Base-by-base conservation (phyloP, 2,113 vertebrate species). In the Sebastes fasciatus region DNA sequence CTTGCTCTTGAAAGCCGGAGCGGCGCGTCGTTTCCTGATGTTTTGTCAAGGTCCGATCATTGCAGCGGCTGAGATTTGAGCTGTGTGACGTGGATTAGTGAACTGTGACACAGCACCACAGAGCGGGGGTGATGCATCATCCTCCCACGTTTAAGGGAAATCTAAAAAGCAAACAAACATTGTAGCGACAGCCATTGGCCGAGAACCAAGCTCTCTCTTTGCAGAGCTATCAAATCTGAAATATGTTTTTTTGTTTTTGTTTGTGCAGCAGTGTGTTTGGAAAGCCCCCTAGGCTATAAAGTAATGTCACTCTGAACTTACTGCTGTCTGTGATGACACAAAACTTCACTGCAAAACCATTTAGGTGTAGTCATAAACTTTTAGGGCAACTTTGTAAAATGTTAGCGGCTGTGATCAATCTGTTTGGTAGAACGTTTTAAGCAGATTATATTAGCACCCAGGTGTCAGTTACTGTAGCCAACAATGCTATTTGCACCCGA, bases 81-180 rank as follows among this genome's bases (percentile, higher is more conserved):
- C 48, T 23, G 62, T 40, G 52, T 52, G 73, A 65, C 79, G 13
- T 74, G 6, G 83, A 57, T 13, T 46, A 19, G 5, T 49, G 61
- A 73, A 75, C 46, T n/a, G 12, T 64, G 62, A 76, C 72, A 65
- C 57, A 80, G 46, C 6, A 19, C 63, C 64, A 54, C 63, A 55
- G 74, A 42, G 34, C 1, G 6, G 48, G 55, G 34, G 42, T 48
- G 55, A 45, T 70, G 43, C 17, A 67, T 81, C 74, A 43, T 86
- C 82, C 80, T 69, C 75, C 74, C 49, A 74, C 4, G 0, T 67
- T 77, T 63, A n/a, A 43, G 19, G 17, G 62, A 51, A 63, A 69
- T 74, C 16, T 34, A 4, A 48, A 26, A 79, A 55, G 51, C 77
- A 87, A 91, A 68, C 66, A 86, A 86, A 82, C 54, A 83, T 12